Evolutionary conservation across 1,140 invertebrate species (phyloP).

Genomic region (Tetragnatha versicolor): DNA sequence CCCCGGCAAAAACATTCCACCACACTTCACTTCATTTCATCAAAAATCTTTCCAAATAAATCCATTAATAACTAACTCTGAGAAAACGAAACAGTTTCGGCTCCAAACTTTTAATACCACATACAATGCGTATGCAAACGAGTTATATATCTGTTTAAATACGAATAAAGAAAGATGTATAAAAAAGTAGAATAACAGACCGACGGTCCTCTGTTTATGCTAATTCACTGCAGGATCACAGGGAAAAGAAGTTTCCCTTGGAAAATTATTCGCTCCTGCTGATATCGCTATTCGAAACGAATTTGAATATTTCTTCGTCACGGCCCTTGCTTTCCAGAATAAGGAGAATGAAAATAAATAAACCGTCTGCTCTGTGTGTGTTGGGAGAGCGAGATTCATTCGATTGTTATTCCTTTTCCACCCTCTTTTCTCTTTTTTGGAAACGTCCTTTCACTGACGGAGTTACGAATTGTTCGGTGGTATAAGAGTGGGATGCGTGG

Average conservation of each 20-base stretch:
- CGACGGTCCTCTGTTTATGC: constrained; percentile 18
- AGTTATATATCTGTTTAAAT: background rate
- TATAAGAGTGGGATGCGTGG: background rate
- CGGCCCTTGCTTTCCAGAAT: background rate
- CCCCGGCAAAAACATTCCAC: too few species aligned
- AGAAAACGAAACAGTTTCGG: too few species aligned
- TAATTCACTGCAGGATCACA: background rate
- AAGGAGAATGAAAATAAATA: constrained; percentile 1
- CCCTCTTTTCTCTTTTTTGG: background rate
- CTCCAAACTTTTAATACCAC: too few species aligned
- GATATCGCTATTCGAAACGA: constrained; percentile 12
- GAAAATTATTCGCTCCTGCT: constrained; percentile 15
- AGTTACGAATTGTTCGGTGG: background rate
- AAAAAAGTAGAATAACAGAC: background rate
- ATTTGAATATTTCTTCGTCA: constrained; percentile 19
- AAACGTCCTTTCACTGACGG: too few species aligned
- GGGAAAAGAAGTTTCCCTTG: background rate
- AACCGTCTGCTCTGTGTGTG: background rate
- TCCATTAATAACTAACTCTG: too few species aligned
- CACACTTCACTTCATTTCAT: too few species aligned
- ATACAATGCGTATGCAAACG: constrained; percentile 14
- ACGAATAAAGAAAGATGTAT: background rate
- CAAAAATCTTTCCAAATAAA: too few species aligned
- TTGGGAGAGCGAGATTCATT: too few species aligned
- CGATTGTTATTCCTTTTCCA: too few species aligned